Evolutionary conservation across 1,140 invertebrate genomes (phyloP), one percentile per base, ranked within the genome.

Genomic region (Eubasilissa regina): DNA sequence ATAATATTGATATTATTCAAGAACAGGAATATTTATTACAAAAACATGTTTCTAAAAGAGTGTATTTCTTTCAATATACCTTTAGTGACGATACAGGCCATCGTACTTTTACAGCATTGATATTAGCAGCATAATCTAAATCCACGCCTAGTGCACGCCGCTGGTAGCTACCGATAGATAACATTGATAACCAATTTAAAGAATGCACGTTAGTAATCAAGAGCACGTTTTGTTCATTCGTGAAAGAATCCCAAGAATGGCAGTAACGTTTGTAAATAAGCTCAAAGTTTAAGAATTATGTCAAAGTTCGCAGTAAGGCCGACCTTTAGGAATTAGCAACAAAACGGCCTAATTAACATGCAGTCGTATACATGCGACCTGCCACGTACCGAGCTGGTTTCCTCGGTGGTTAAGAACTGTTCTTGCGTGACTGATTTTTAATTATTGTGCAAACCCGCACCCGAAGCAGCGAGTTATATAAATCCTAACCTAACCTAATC

Each of bases 271-370:
- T 51, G 48, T 51, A 51, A 51, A 51, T 51, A 51, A 1, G 48
- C 48, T 35, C 1, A 51, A 51, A 51, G 11, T 51, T 51, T 51
- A 25, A 9, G 58, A 62, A 62, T 21, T 62, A 62, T 62, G 58
- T 62, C 58, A 62, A 62, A 62, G 21, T 51, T 51, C 48, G 48
- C 44, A 68, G 13, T 47, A 15, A 13, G n/a, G 15, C 35, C n/a
- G 64, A 68, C 64, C 64, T 68, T 68, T 68, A 12, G 44, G n/a
- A 68, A 45, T 68, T 68, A 12, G 44, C 12, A 44, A 45, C 7
- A 45, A 68, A 45, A 17, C 12, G 64, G 45, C 64, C 64, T 68
- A 68, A 68, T 68, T 68, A 68, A 15, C 45, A 68, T 68, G 44
- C 64, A 68, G 64, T 45, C 45, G 35, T 9, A n/a, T 11, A 62